phyloP scores from a whole-genome alignment of 53 echinoderm and acorn worm species.

The Echinometra lucunter region DNA sequence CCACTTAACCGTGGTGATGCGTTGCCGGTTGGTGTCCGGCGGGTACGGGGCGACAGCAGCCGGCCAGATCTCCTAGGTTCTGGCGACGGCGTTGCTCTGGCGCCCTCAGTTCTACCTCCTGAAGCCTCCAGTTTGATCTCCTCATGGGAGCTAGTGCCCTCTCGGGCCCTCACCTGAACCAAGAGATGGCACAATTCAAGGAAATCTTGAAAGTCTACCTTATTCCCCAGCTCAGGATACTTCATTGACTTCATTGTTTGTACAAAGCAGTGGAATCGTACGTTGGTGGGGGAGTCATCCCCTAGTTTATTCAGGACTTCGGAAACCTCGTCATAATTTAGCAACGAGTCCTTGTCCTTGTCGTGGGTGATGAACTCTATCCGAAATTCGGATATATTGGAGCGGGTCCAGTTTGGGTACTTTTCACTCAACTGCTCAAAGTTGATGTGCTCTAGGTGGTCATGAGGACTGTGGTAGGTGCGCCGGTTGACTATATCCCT shows the following conservation, averaged over 20 bases:
- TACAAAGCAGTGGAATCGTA: conserved; percentile 87
- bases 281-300: conserved; percentile 87
- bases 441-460: conserved; percentile 90
- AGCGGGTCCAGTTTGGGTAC: conserved; percentile 88
- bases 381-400: conserved; percentile 97
- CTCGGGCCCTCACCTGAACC: conserved; percentile 79
- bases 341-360: conserved; percentile 90
- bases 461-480: conserved; percentile 83
- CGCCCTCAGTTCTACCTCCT: conserved; percentile 63
- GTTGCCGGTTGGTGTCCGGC: conserved; percentile 17
- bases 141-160: conserved; percentile 54
- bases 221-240: conserved; percentile 83
- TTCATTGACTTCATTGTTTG: conserved; percentile 83
- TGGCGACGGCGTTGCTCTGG: conserved; percentile 49
- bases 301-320: conserved; percentile 90
- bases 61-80: conserved; percentile 16
- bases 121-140: conserved; percentile 66
- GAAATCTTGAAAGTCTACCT: conserved; percentile 98
- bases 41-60: conserved; percentile 56
- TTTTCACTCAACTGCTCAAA: conserved; percentile 87
- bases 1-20: conserved; percentile 44
- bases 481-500: conserved; percentile 88
- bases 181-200: conserved; percentile 90
- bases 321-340: conserved; percentile 93
- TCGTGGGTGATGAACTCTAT: conserved; percentile 94